Evolutionary conservation across 2,888 invertebrate genomes (phyloP).

Genomic region (Mayetiola destructor): DNA sequence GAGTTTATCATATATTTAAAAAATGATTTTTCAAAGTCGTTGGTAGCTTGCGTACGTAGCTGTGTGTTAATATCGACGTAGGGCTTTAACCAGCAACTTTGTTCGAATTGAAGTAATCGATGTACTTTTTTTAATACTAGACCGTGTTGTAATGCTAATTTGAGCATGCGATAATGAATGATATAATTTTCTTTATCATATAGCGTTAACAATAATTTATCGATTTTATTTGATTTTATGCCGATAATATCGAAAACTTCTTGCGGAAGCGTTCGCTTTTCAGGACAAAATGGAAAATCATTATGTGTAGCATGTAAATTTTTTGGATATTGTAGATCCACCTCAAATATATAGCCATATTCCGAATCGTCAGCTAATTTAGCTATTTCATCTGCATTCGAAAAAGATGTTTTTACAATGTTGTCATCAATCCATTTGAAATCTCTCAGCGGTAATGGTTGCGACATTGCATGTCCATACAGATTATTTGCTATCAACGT

Average conservation of each 20-base stretch:
- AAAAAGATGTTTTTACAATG: not conserved
- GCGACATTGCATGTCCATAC: not conserved
- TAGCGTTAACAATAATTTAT: constrained; percentile 20
- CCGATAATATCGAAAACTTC: not conserved
- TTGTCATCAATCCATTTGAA: not conserved
- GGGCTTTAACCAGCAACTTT: too few relatives aligned
- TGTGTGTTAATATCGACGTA: too few relatives aligned
- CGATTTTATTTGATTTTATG: not conserved
- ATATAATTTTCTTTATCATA: constrained; percentile 20
- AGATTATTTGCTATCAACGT: too few relatives aligned
- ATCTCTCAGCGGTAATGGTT: not conserved
- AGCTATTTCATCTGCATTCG: not conserved
- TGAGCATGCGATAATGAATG: constrained; percentile 21
- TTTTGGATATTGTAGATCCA: constrained; percentile 9
- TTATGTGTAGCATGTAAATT: constrained; percentile 2
- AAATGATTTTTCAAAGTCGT: not conserved
- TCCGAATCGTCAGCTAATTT: constrained; percentile 6
- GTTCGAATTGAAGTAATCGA: constrained; percentile 23
- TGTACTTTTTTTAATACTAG: constrained; percentile 22
- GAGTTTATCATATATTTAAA: not conserved
- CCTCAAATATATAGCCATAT: constrained; percentile 2
- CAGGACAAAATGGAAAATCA: constrained; percentile 8
- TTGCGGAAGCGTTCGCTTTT: constrained; percentile 1
- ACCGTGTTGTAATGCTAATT: constrained; percentile 23
- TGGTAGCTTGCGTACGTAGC: not conserved